phyloP scores from a whole-genome alignment of 2,888 invertebrate species.

The Laspeyria flexula region DNA sequence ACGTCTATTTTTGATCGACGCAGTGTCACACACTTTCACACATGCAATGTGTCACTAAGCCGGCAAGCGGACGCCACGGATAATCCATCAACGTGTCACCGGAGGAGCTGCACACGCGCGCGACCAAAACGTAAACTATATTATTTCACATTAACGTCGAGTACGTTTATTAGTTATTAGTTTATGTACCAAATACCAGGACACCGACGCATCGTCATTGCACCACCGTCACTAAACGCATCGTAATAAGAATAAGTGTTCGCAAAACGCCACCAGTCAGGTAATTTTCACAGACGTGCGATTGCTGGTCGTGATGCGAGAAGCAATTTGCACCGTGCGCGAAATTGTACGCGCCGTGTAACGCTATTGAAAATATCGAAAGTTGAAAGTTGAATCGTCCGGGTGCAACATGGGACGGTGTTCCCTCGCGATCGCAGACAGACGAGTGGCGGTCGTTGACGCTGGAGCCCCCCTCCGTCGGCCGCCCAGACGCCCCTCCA shows the following conservation, averaged over 20 bases:
- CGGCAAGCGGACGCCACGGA: conserved; percentile 58
- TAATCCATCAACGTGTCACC: conserved; percentile 62
- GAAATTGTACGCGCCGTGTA: conserved; percentile 24
- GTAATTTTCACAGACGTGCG: conserved; percentile 27
- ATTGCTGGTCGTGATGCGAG: conserved; percentile 15
- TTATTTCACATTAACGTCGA: conserved; percentile 34
- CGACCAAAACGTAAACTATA: conserved; percentile 42
- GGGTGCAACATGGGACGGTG: conserved; percentile 66
- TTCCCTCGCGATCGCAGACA: conserved; percentile 74
- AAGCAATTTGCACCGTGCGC: conserved; percentile 20
- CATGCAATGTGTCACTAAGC: conserved; percentile 64
- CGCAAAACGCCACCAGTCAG: conserved; percentile 38
- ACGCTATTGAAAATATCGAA: conserved; percentile 48
- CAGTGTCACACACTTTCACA: conserved; percentile 69
- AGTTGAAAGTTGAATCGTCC: conserved; percentile 53
- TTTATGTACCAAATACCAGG: conserved; percentile 47
- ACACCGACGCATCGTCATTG: conserved; percentile 31
- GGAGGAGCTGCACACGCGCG: conserved; percentile 42
- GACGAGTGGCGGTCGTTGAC: conserved; percentile 84
- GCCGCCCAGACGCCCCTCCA: conserved; percentile 71
- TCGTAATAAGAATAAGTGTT: conserved; percentile 37
- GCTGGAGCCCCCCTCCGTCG: conserved; percentile 68
- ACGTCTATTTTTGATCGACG: conserved; percentile 74
- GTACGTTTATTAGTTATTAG: conserved; percentile 25
- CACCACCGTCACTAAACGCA: conserved; percentile 44